A percentile compares a stretch with the other conserved stretches of the same genome.
Evolutionary conservation across 1,140 invertebrate species (phyloP).

Genomic region (Drosophila lacteicornis): DNA sequence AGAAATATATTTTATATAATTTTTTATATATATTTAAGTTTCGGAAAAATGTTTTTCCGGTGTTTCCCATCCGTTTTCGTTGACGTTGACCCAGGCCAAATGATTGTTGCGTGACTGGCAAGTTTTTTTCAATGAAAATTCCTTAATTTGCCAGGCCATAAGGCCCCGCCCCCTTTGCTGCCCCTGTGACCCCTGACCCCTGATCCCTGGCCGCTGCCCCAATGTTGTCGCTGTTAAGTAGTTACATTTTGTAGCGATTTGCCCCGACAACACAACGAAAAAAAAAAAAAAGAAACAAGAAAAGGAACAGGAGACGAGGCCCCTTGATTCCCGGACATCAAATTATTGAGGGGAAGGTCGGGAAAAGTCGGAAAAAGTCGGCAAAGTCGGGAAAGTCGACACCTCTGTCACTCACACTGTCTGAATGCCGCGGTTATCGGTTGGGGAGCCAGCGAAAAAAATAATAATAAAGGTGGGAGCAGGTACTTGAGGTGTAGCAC

Average conservation of each 20-base stretch:
- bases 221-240: constrained; percentile 80
- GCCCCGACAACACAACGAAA: constrained; percentile 60
- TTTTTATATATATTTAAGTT: background rate
- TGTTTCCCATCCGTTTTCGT: background rate
- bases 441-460: background rate
- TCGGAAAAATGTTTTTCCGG: background rate
- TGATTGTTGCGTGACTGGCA: constrained; percentile 82
- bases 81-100: constrained; percentile 53
- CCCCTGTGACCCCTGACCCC: constrained; percentile 9
- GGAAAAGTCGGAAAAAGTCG: constrained; percentile 17
- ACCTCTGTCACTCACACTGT: constrained; percentile 25
- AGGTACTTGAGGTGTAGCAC: background rate
- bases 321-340: constrained; percentile 40
- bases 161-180: constrained; percentile 11
- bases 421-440: constrained; percentile 13
- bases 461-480: background rate
- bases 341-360: constrained; percentile 28
- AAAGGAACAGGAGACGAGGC: constrained; percentile 5
- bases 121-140: constrained; percentile 72
- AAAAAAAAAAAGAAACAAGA: background rate
- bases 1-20: too few species aligned
- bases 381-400: constrained; percentile 11
- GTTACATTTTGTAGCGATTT: constrained; percentile 82
- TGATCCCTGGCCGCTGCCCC: constrained; percentile 7
- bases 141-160: constrained; percentile 77